A percentile compares a stretch with the other conserved stretches of the same genome.
Conservation (phyloP, 2,113 vertebrate genomes). For the Siniperca chuatsi region DNA sequence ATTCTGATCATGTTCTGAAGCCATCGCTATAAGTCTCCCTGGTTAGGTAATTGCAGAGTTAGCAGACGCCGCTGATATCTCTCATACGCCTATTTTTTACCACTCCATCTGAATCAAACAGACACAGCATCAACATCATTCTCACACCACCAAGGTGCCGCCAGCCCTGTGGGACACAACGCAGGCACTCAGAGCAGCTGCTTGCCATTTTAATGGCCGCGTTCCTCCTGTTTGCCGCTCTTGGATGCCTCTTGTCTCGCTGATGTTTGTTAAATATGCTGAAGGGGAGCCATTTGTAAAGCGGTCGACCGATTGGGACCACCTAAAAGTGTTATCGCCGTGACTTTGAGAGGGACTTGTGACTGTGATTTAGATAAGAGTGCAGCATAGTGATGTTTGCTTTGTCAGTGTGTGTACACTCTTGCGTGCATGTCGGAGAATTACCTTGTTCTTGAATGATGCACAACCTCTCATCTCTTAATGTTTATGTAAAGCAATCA, state of each 20-base stretch:
- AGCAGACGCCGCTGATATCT: constrained; percentile 35
- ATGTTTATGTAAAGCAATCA: constrained; percentile 50
- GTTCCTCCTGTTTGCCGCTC: constrained; percentile 52
- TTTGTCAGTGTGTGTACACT: constrained; percentile 10
- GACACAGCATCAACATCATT: constrained; percentile 38
- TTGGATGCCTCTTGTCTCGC: constrained; percentile 22
- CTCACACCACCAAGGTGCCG: constrained; percentile 61
- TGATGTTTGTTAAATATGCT: constrained; percentile 61
- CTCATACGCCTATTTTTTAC: constrained; percentile 30
- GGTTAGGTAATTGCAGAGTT: constrained; percentile 56
- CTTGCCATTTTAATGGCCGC: constrained; percentile 54
- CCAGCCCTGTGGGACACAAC: constrained; percentile 36
- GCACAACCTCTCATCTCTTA: constrained; percentile 40
- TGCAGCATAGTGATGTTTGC: constrained; percentile 30
- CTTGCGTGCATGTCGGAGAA: neutral
- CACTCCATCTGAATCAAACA: constrained; percentile 39
- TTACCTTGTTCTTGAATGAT: constrained; percentile 53
- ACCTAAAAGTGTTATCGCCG: constrained; percentile 5
- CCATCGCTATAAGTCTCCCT: constrained; percentile 14
- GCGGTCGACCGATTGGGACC: neutral
- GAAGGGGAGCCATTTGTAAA: constrained; percentile 43
- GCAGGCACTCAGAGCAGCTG: constrained; percentile 49
- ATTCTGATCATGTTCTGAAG: constrained; percentile 26
- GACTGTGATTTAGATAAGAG: constrained; percentile 46
- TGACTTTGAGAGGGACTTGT: constrained; percentile 58